phyloP scores from a whole-genome alignment of 2,797 vertebrate species.

The Falco naumanni region DNA sequence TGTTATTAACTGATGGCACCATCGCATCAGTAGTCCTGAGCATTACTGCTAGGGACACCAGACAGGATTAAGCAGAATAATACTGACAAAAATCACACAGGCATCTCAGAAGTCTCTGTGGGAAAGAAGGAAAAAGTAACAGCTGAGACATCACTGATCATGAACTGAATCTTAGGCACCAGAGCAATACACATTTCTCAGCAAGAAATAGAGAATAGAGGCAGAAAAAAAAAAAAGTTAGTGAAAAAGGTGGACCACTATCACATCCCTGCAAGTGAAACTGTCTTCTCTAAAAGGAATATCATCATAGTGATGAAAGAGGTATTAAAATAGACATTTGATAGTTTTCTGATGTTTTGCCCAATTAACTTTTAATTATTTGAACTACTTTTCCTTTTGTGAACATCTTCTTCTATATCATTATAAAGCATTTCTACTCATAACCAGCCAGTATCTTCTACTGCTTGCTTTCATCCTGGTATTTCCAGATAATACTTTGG shows the following conservation, averaged over 20 bases:
- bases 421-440: background rate
- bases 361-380: background rate
- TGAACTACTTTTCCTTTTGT: background rate
- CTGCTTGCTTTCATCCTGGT: background rate
- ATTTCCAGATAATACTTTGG: background rate
- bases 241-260: background rate
- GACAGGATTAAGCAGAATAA: background rate
- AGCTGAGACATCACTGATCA: background rate
- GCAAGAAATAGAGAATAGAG: background rate
- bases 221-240: background rate
- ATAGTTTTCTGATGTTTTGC: background rate
- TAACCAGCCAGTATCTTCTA: background rate
- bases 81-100: background rate
- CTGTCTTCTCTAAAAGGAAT: background rate
- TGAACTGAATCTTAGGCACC: background rate
- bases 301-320: background rate
- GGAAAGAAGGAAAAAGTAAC: background rate
- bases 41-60: background rate
- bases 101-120: background rate
- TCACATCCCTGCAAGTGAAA: background rate
- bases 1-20: background rate
- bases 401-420: background rate
- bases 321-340: background rate
- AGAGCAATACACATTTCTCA: background rate
- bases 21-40: background rate